A percentile compares a stretch with the other conserved stretches of the same genome.
These are phyloP conservation scores for Epicauta chinensis DNA, from an alignment of 1,140 invertebrate genomes.

Conservation along the genomic window DNA sequence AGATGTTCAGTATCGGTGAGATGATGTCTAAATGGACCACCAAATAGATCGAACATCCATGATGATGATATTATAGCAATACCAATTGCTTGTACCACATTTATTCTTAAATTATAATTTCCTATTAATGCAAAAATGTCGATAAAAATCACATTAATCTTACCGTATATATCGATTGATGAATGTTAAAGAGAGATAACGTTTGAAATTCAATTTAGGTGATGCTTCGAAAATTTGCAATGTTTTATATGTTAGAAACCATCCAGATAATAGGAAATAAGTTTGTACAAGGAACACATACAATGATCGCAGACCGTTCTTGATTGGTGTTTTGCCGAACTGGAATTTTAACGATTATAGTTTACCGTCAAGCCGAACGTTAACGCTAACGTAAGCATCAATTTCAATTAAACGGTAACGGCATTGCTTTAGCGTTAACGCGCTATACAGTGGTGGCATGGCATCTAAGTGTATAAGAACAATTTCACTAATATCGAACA, in stretches of 20 bases:
- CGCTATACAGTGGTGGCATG: no score
- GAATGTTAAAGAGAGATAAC: constrained; percentile 16
- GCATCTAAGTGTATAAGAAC: no score
- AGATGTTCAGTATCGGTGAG: constrained; percentile 13
- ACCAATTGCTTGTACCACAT: constrained; percentile 15
- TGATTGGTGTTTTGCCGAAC: no score
- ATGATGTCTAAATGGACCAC: constrained; percentile 16
- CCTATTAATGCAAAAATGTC: background rate
- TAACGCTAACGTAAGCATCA: no score
- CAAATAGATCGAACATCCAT: constrained; percentile 15
- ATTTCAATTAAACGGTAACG: no score
- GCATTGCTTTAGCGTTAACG: no score
- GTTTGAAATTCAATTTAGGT: constrained; percentile 8
- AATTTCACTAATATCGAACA: no score
- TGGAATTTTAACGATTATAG: no score
- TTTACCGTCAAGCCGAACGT: no score
- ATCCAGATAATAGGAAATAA: constrained; percentile 25
- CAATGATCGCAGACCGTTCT: constrained; percentile 6
- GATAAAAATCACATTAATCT: background rate
- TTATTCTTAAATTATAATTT: constrained; percentile 23
- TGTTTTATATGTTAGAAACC: constrained; percentile 24
- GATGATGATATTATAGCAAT: constrained; percentile 4
- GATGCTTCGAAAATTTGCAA: constrained; percentile 16
- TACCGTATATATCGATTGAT: constrained; percentile 30
- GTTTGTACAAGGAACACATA: constrained; percentile 19